Evolutionary conservation across 2,113 vertebrate genomes (phyloP).

Genomic region (Siniperca chuatsi): DNA sequence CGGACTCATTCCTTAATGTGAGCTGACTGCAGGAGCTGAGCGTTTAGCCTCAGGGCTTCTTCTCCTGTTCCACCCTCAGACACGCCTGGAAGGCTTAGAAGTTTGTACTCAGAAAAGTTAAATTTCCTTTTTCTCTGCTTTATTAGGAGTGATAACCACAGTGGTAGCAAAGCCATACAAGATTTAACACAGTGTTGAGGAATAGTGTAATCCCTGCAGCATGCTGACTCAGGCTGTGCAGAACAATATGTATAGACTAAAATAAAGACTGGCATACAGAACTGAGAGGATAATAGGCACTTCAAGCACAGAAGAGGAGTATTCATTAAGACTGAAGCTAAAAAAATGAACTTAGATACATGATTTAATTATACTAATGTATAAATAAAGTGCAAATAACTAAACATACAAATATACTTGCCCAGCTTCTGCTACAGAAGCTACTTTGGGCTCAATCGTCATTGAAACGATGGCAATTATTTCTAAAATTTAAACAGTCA

Average conservation of each 20-base stretch:
- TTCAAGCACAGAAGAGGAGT: not conserved
- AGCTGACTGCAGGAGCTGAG: slow-evolving; percentile 42
- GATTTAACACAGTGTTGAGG: slow-evolving; percentile 18
- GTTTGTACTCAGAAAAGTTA: slow-evolving; percentile 33
- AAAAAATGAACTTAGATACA: not conserved
- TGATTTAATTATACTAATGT: not conserved
- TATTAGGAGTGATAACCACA: slow-evolving; percentile 31
- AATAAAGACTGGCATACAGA: not conserved
- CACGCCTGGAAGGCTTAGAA: slow-evolving; percentile 41
- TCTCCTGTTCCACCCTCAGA: slow-evolving; percentile 27
- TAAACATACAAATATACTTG: not conserved
- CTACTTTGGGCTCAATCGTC: not conserved
- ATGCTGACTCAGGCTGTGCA: not conserved
- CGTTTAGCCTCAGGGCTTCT: slow-evolving; percentile 45
- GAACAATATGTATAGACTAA: slow-evolving; percentile 1
- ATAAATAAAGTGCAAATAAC: slow-evolving; percentile 8
- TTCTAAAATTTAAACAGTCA: not conserved
- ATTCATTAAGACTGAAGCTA: not conserved
- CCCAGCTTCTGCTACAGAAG: not conserved
- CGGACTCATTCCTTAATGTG: slow-evolving; percentile 22
- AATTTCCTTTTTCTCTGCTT: slow-evolving; percentile 31
- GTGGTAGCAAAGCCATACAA: not conserved
- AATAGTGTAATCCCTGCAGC: slow-evolving; percentile 16
- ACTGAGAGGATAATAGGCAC: not conserved
- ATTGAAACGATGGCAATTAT: not conserved